These are phyloP conservation scores for Stichopus chloronotus DNA, from an alignment of 35 echinoderm and acorn worm species.

Conservation along the genomic window DNA sequence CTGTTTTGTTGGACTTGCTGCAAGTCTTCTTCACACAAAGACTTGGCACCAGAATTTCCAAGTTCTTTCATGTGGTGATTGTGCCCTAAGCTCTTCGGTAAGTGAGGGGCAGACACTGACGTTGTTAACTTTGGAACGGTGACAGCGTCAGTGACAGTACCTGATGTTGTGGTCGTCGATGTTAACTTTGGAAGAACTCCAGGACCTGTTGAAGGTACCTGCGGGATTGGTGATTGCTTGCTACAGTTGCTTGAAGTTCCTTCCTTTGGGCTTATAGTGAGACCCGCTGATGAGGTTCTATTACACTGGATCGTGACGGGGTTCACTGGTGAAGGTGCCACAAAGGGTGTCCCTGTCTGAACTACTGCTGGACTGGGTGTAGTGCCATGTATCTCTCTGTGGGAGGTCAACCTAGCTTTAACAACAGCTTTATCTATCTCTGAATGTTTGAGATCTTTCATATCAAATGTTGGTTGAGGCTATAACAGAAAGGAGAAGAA, in stretches of 20 bases:
- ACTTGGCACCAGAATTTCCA: neutral
- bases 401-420: conserved; percentile 12
- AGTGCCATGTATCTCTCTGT: neutral
- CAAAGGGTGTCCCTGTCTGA: neutral
- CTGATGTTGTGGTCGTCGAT: neutral
- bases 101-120: neutral
- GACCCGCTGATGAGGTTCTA: neutral
- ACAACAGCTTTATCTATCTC: conserved; percentile 34
- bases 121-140: conserved; percentile 22
- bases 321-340: neutral
- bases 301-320: neutral
- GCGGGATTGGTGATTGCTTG: neutral
- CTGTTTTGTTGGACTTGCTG: neutral
- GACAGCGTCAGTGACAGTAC: neutral
- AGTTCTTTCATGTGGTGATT: neutral
- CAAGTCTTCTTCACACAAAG: conserved; percentile 5
- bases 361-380: neutral
- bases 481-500: neutral
- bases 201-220: neutral
- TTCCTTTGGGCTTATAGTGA: neutral
- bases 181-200: neutral
- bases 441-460: conserved; percentile 41
- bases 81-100: neutral
- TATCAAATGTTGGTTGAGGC: conserved; percentile 47
- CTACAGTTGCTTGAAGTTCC: neutral